Evolutionary conservation across 2,888 invertebrate genomes (phyloP).

Genomic region (Microctonus brassicae): DNA sequence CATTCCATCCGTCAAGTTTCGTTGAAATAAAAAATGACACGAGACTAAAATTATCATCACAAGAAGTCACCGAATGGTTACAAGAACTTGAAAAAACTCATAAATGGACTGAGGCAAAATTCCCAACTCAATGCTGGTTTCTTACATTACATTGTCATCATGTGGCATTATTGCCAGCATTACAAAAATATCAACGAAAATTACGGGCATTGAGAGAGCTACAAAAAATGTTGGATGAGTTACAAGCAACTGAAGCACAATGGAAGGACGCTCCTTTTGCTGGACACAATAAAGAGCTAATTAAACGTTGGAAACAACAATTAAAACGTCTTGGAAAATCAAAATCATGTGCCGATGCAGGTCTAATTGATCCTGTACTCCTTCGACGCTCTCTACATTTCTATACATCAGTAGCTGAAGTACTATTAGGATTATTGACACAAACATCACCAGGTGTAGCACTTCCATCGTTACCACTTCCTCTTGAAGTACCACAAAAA

Average conservation of each 20-base stretch:
- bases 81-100: slow-evolving; percentile 76
- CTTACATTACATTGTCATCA: slow-evolving; percentile 95
- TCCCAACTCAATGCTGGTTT: slow-evolving; percentile 98
- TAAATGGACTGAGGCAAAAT: slow-evolving; percentile 85
- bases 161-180: slow-evolving; percentile 88
- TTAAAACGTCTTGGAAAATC: slow-evolving; percentile 81
- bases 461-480: slow-evolving; percentile 72
- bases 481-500: slow-evolving; percentile 77
- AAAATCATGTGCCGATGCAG: slow-evolving; percentile 93
- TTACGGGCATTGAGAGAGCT: slow-evolving; percentile 85
- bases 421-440: slow-evolving; percentile 79
- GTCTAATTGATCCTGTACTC: slow-evolving; percentile 86
- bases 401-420: slow-evolving; percentile 87
- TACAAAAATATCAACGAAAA: slow-evolving; percentile 86
- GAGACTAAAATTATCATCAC: slow-evolving; percentile 84
- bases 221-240: slow-evolving; percentile 88
- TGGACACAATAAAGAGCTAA: slow-evolving; percentile 83
- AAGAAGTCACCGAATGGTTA: slow-evolving; percentile 85
- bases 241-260: slow-evolving; percentile 83
- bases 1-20: slow-evolving; percentile 84
- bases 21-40: slow-evolving; percentile 85
- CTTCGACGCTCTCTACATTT: slow-evolving; percentile 87
- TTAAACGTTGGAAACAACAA: slow-evolving; percentile 90
- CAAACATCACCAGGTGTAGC: slow-evolving; percentile 71
- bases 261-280: slow-evolving; percentile 86